Evolutionary conservation across 53 echinoderm and acorn worm genomes (phyloP).

Genomic region (Stichopus horrens): DNA sequence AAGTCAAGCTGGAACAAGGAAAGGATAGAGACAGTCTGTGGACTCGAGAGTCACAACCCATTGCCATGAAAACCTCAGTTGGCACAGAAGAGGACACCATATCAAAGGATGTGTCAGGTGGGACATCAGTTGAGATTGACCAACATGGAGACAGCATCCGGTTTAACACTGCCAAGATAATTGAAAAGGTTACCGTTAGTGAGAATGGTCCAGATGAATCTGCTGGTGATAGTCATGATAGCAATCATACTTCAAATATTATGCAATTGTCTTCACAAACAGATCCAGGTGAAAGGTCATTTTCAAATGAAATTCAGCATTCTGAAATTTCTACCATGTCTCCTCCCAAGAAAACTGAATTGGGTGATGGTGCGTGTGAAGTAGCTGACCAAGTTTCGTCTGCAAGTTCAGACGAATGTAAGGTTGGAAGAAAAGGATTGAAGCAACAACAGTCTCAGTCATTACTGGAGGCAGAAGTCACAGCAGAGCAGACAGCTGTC

Average conservation of each 20-base stretch:
- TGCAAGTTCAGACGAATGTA: background rate
- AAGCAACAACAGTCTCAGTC: slow-evolving; percentile 33
- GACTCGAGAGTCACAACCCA: too few species aligned
- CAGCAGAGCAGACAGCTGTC: background rate
- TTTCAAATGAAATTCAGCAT: background rate
- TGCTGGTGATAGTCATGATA: background rate
- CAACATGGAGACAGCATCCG: too few species aligned
- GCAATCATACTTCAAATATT: background rate
- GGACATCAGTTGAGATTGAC: too few species aligned
- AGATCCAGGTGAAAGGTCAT: background rate
- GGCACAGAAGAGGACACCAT: too few species aligned
- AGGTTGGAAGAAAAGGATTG: slow-evolving; percentile 29
- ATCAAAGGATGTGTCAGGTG: too few species aligned
- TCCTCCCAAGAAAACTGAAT: background rate
- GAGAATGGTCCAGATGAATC: background rate
- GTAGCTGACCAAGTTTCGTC: background rate
- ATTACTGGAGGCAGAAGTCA: slow-evolving; percentile 16
- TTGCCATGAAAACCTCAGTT: too few species aligned
- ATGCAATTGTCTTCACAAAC: background rate
- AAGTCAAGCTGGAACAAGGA: too few species aligned
- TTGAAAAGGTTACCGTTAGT: background rate
- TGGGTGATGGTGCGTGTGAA: background rate
- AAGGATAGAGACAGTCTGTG: too few species aligned
- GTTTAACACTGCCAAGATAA: too few species aligned
- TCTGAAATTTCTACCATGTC: background rate